A percentile compares a stretch with the other conserved stretches of the same genome.
Conservation (phyloP, 2,113 vertebrate genomes). For the Gavia stellata region DNA sequence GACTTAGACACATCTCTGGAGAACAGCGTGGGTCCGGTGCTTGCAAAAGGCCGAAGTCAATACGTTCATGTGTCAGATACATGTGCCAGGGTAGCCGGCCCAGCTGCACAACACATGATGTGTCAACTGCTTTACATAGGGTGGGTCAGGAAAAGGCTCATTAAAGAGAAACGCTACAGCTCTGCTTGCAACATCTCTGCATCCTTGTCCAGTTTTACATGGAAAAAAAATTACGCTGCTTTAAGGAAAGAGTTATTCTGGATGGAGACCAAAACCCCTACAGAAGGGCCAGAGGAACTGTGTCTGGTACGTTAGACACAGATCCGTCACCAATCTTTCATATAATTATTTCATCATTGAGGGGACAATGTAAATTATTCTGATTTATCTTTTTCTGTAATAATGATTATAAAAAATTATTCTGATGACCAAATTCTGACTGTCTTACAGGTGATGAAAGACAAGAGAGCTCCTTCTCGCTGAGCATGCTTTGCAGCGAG, state of each 20-base stretch:
- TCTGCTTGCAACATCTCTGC: conserved; percentile 64
- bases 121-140: conserved; percentile 60
- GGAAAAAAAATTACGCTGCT: not conserved
- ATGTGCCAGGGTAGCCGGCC: not conserved
- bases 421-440: not conserved
- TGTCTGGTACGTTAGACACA: not conserved
- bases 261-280: not conserved
- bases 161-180: conserved; percentile 63
- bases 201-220: conserved; percentile 53
- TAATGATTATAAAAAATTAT: not conserved
- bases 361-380: not conserved
- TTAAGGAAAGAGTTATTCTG: conserved; percentile 47
- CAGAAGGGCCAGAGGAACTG: not conserved
- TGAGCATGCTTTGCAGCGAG: rapidly evolving
- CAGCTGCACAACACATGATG: conserved; percentile 70
- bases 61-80: conserved; percentile 44
- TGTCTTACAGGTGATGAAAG: not conserved
- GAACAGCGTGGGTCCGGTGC: conserved; percentile 35
- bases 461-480: not conserved
- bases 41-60: conserved; percentile 53
- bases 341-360: not conserved
- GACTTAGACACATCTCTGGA: conserved; percentile 5
- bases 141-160: conserved; percentile 64
- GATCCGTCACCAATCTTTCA: not conserved
- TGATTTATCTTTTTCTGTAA: not conserved